Evolutionary conservation across 2,888 invertebrate genomes (phyloP).

Genomic region (Chaitophorus viminalis): DNA sequence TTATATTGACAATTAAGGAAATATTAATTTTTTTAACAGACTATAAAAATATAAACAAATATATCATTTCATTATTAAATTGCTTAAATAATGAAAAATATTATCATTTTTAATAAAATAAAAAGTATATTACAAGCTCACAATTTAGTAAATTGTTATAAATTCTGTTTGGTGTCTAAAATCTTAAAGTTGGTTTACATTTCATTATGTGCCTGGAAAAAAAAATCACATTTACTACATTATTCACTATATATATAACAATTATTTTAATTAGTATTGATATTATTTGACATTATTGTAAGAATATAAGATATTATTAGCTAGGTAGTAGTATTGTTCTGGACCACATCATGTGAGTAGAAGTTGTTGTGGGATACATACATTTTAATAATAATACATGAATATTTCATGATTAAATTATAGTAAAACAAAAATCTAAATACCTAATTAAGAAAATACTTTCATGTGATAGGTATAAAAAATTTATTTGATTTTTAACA

Average conservation of each 20-base stretch:
- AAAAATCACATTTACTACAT: conserved; percentile 64
- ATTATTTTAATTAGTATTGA: neutral
- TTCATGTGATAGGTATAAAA: too few species aligned
- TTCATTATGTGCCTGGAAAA: conserved; percentile 85
- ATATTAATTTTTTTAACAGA: neutral
- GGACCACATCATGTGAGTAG: too few species aligned
- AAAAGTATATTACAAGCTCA: conserved; percentile 28
- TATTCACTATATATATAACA: neutral
- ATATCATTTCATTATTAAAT: neutral
- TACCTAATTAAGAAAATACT: too few species aligned
- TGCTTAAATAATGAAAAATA: neutral
- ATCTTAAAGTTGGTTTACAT: conserved; percentile 86
- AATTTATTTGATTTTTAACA: too few species aligned
- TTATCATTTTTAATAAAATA: conserved; percentile 7
- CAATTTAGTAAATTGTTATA: neutral
- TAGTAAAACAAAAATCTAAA: too few species aligned
- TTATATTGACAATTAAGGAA: neutral
- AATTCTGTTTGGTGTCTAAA: conserved; percentile 67
- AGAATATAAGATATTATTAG: neutral
- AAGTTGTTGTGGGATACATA: too few species aligned
- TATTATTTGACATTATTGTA: neutral
- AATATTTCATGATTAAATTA: too few species aligned
- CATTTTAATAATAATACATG: too few species aligned
- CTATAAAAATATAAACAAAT: conserved; percentile 15
- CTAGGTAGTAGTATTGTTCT: too few species aligned